Base-by-base conservation (phyloP, 2,113 vertebrate species). In the Odocoileus hemionus region DNA sequence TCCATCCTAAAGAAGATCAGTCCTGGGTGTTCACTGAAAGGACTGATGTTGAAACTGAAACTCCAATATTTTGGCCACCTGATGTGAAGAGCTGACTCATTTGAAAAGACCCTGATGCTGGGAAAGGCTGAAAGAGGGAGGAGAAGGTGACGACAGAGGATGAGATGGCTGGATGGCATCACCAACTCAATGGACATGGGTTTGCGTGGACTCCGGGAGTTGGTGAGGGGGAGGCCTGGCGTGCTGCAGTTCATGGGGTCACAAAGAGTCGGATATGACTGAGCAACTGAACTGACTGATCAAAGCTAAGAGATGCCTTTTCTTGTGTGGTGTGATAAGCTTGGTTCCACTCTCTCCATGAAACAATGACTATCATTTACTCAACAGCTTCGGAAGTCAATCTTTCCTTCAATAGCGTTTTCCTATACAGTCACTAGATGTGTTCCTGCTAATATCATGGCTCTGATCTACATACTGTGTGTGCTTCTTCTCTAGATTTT, bases 221-320 rank as follows among this genome's bases (percentile, higher is more conserved):
- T 54, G 54, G 54, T 54, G 54, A 54, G 1, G 0, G 54, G 54
- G 54, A 54, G 54, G 54, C 17, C 54, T 54, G 54, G 54, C 0
- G 6, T 21, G 54, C 54, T 54, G 54, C 2, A 0, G 54, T 54
- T 6, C 17, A 54, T 21, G 54, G 54, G 54, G 33, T 67, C 0
- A 0, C 33, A 67, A 67, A 67, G 61, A 19, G 16, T 11, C 4
- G 10, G 33, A 36, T 33, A 5, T 8, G 17, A 55, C 54, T 21
- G 54, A 55, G 17, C 9, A 33, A 36, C 17, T 36, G 8, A 14
- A 0, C 19, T 67, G 16, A 67, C 16, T 1, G 61, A 70, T 70
- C 64, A 23, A 47, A 57, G 55, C 39, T 54, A n/a, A 95, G 50
- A 92, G 57, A 92, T 85, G 26, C 33, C 89, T 79, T 89, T 91